These are phyloP conservation scores for Archegozetes longisetosus DNA, from an alignment of 1,140 invertebrate genomes.

Conservation along the genomic window DNA sequence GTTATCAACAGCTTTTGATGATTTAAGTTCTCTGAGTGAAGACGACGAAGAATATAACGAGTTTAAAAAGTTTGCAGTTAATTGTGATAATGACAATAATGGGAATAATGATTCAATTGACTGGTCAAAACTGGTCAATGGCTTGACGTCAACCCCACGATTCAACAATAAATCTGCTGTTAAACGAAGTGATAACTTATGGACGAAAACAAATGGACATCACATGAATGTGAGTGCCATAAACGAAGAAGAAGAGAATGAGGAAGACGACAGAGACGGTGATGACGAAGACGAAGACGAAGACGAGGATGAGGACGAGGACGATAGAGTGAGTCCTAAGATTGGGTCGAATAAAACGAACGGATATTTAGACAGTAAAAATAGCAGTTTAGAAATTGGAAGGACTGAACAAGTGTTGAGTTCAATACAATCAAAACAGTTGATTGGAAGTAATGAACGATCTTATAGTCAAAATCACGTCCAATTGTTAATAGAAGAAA, in stretches of 20 bases:
- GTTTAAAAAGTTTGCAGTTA: not conserved
- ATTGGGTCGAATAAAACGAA: not conserved
- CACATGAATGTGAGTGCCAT: not conserved
- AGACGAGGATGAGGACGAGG: not conserved
- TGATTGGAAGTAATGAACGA: not conserved
- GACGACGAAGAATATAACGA: not conserved
- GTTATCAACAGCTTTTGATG: conserved; percentile 2
- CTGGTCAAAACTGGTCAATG: not conserved
- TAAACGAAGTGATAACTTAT: not conserved
- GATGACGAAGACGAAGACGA: conserved; percentile 4
- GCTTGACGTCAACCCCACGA: not conserved
- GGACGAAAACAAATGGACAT: not conserved
- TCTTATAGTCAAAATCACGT: not conserved
- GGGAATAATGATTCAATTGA: not conserved
- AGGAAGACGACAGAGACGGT: not conserved
- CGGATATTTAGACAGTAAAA: not conserved
- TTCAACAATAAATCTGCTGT: not conserved
- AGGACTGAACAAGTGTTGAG: no score
- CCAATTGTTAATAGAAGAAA: not conserved
- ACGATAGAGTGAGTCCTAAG: not conserved
- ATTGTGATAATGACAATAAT: not conserved
- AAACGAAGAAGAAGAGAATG: conserved; percentile 4
- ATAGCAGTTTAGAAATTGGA: not conserved
- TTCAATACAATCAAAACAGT: no score
- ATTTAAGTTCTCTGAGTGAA: not conserved